A percentile compares a stretch with the other conserved stretches of the same genome.
These are phyloP conservation scores for Psilopogon haemacephalus DNA, from an alignment of 2,113 vertebrate species.

Conservation along the genomic window DNA sequence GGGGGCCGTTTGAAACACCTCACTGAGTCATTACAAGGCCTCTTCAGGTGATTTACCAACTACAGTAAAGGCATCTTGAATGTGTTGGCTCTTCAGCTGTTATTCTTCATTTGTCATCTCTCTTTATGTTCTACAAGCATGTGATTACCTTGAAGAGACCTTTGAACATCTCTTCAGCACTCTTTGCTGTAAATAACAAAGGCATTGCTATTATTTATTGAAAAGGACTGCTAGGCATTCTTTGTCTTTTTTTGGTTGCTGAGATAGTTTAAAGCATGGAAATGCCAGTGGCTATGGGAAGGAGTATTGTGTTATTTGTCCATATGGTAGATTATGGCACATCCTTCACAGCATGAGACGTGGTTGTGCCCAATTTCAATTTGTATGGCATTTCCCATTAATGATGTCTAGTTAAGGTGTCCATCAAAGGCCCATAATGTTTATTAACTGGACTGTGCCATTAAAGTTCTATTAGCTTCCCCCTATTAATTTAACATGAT, in stretches of 20 bases:
- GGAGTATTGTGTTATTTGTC: not conserved
- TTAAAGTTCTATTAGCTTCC: constrained; percentile 70
- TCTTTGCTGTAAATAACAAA: not conserved
- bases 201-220: not conserved
- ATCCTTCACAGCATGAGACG: constrained; percentile 70
- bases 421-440: constrained; percentile 70
- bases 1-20: not conserved
- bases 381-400: constrained; percentile 66
- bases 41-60: not conserved
- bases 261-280: not conserved
- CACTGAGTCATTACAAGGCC: not conserved
- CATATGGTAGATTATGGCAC: not conserved
- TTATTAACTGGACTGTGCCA: constrained; percentile 76
- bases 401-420: constrained; percentile 69
- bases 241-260: not conserved
- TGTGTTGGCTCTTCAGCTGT: not conserved
- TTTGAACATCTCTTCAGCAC: not conserved
- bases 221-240: not conserved
- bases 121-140: not conserved
- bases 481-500: constrained; percentile 76
- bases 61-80: not conserved
- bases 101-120: not conserved
- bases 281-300: no score
- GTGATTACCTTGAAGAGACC: not conserved
- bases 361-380: constrained; percentile 67